Base-by-base conservation (phyloP, 1,140 invertebrate species). In the Lasioglossum albipes region DNA sequence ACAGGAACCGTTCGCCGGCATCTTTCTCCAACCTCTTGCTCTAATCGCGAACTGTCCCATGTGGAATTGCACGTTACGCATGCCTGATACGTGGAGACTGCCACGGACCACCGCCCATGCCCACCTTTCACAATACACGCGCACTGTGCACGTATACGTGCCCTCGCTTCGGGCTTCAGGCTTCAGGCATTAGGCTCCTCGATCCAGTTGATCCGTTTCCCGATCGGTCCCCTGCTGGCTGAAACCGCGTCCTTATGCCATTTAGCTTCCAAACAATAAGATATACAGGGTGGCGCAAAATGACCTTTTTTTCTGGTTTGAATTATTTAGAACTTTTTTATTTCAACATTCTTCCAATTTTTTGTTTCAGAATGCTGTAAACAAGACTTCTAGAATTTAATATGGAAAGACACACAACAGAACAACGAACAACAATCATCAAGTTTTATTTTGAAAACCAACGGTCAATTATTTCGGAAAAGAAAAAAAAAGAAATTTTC, bases 61-160 rank as follows among this genome's bases (percentile, higher is more conserved):
- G 41, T 42, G 13, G 54, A 57, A 42, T 71, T 77, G 68, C 84
- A 82, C 54, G 80, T 88, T 84, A 74, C 82, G 79, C 81, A 82
- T 84, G 85, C 77, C 69, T 85, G 81, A 87, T 82, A 81, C 82
- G 82, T 85, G 65, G 76, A 84, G 78, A 82, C 71, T 76, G 71
- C 70, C 70, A 77, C 77, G 78, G 82, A 88, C 75, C 80, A 87
- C 84, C 82, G 84, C 85, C 84, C 75, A 81, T 83, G 84, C 68
- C 49, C 71, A 82, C 86, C 88, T 89, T 89, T 89, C 88, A 86
- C 88, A 82, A 89, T 85, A 75, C 75, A 71, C 75, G 45, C 70
- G 67, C 75, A 54, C 77, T 72, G 45, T 74, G 67, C 75, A 54
- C 77, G 88, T 85, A 75, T 78, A 74, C 80, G 45, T 77, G 71